Percentiles rank a stretch among this genome's conserved stretches.
phyloP scores from a whole-genome alignment of 2,888 invertebrate species.

The Abscondita cerata region DNA sequence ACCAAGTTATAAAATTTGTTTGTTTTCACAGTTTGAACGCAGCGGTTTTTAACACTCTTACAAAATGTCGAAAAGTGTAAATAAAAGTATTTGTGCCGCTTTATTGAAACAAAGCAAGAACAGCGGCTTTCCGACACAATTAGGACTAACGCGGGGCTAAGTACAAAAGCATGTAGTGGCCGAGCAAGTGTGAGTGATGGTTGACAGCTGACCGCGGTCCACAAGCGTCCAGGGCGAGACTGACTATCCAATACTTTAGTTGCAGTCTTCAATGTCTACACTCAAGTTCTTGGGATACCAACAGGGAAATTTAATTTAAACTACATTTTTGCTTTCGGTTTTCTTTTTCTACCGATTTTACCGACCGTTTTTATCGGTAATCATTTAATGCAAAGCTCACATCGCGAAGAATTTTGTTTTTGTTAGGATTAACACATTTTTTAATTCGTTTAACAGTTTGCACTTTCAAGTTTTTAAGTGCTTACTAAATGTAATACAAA shows the following conservation, averaged over 20 bases:
- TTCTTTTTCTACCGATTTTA: slow-evolving; percentile 5
- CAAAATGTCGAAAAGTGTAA: slow-evolving; percentile 21
- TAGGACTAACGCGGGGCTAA: slow-evolving; percentile 58
- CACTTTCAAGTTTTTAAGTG: no score
- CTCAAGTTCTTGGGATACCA: slow-evolving; percentile 15
- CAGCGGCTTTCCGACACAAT: slow-evolving; percentile 57
- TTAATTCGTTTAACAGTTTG: no score
- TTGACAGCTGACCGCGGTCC: slow-evolving; percentile 59
- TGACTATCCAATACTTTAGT: slow-evolving; percentile 40
- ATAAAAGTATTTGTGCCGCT: slow-evolving; percentile 42
- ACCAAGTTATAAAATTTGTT: slow-evolving; percentile 43
- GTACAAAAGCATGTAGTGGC: slow-evolving; percentile 61
- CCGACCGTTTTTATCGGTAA: not conserved
- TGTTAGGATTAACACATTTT: no score
- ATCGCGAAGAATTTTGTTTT: no score
- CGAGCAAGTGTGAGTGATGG: slow-evolving; percentile 59
- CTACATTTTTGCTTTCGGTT: slow-evolving; percentile 8
- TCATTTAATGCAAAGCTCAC: no score
- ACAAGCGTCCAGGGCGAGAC: slow-evolving; percentile 48
- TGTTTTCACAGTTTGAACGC: slow-evolving; percentile 21
- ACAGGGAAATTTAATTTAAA: slow-evolving; percentile 23
- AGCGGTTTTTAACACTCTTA: slow-evolving; percentile 41
- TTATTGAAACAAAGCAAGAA: slow-evolving; percentile 29
- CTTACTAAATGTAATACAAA: no score
- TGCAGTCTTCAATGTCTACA: slow-evolving; percentile 34